Conservation (phyloP, 1,140 invertebrate species). For the Aphelenchoides fujianensis region DNA sequence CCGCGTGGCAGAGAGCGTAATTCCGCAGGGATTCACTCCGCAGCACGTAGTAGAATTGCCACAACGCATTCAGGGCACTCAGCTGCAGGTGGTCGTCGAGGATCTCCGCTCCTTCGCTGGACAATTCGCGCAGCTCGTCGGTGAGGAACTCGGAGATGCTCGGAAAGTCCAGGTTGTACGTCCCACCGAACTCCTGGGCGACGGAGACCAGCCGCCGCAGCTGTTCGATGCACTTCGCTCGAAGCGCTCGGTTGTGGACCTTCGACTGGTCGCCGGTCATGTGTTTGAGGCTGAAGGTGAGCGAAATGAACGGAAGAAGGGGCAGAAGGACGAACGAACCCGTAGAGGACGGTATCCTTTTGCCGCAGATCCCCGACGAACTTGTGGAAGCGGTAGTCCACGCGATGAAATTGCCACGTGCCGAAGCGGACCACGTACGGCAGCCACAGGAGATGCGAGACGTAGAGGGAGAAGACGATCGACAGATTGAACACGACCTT, state of each 20-base stretch:
- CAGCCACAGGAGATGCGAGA: background rate
- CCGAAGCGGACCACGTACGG: background rate
- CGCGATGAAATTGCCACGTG: slow-evolving; percentile 8
- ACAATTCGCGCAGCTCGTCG: background rate
- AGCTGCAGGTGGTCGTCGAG: background rate
- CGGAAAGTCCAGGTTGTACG: background rate
- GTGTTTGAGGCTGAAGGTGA: too few relatives aligned
- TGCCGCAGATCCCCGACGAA: background rate
- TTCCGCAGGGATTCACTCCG: background rate
- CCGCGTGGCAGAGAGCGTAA: background rate
- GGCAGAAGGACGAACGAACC: too few relatives aligned
- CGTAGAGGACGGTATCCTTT: slow-evolving; percentile 7
- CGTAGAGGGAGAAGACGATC: background rate
- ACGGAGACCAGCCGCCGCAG: background rate
- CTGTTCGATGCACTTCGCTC: background rate
- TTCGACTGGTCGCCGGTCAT: background rate
- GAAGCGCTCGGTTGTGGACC: background rate
- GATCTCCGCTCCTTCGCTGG: background rate
- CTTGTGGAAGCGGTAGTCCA: slow-evolving; percentile 1
- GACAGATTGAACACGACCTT: slow-evolving; percentile 1
- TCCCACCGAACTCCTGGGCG: background rate
- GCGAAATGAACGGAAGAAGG: too few relatives aligned
- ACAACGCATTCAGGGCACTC: background rate
- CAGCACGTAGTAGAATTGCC: slow-evolving; percentile 6
- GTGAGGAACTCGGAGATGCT: background rate